Evolutionary conservation across 2,797 vertebrate genomes (phyloP).

Genomic region (Microcaecilia unicolor): DNA sequence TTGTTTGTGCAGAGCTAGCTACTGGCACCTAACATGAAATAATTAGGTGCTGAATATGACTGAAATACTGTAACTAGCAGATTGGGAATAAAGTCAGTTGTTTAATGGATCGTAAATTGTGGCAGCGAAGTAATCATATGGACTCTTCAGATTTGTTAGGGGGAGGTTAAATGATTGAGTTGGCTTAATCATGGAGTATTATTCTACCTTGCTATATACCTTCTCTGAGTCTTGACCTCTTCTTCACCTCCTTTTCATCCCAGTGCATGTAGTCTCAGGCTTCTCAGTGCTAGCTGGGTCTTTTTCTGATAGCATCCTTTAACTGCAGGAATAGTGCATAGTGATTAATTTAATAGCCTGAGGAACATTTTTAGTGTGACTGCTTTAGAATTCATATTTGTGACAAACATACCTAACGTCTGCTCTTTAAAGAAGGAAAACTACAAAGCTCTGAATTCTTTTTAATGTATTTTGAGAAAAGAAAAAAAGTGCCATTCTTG

Average conservation of each 20-base stretch:
- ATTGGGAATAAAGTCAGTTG: background rate
- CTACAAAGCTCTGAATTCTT: no score
- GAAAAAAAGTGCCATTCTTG: no score
- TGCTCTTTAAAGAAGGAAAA: no score
- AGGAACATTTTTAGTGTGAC: no score
- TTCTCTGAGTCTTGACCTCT: rapidly evolving
- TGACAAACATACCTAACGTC: no score
- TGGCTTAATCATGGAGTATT: background rate
- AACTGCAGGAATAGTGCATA: no score
- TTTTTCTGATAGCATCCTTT: background rate
- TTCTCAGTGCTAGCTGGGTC: background rate
- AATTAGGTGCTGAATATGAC: rapidly evolving
- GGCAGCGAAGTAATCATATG: rapidly evolving
- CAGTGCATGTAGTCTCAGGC: background rate
- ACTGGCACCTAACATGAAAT: background rate
- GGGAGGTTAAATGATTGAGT: background rate
- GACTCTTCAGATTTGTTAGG: background rate
- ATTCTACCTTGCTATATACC: no score
- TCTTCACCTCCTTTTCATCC: background rate
- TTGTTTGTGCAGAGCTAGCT: background rate
- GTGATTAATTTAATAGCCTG: no score
- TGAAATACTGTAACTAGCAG: background rate
- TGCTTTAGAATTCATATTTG: no score
- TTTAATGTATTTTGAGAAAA: no score
- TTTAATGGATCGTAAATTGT: rapidly evolving